phyloP scores from a whole-genome alignment of 2,113 vertebrate species.

The Bucco capensis region DNA sequence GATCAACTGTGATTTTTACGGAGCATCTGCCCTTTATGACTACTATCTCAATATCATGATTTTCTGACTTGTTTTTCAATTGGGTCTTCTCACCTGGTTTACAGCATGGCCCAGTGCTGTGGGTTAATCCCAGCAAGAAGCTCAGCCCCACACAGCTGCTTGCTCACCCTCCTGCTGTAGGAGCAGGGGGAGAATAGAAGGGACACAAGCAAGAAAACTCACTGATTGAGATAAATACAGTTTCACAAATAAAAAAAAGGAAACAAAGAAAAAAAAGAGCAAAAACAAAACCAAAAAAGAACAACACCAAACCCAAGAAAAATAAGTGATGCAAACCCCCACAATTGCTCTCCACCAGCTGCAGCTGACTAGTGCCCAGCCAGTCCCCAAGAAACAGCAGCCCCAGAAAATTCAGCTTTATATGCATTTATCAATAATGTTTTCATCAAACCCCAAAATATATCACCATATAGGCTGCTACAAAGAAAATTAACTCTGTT shows the following conservation, averaged over 20 bases:
- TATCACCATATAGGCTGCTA: background rate
- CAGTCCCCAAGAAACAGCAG: background rate
- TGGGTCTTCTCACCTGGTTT: background rate
- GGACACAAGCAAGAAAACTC: background rate
- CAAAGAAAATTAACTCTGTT: background rate
- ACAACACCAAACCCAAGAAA: background rate
- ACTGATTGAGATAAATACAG: background rate
- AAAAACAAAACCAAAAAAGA: background rate
- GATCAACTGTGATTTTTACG: background rate
- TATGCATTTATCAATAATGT: accelerated
- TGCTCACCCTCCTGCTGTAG: background rate
- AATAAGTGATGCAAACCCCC: background rate
- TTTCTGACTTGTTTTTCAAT: background rate
- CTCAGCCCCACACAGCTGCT: background rate
- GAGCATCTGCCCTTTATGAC: background rate
- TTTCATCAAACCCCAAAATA: background rate
- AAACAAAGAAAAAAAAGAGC: background rate
- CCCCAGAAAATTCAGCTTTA: background rate
- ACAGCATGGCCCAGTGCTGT: background rate
- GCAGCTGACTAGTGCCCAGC: background rate
- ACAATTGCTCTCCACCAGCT: background rate
- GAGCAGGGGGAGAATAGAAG: background rate
- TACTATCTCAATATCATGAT: background rate
- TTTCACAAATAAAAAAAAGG: background rate
- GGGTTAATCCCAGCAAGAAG: background rate